phyloP scores from a whole-genome alignment of 2,797 vertebrate species.

The Amblyopsis hoosieri region DNA sequence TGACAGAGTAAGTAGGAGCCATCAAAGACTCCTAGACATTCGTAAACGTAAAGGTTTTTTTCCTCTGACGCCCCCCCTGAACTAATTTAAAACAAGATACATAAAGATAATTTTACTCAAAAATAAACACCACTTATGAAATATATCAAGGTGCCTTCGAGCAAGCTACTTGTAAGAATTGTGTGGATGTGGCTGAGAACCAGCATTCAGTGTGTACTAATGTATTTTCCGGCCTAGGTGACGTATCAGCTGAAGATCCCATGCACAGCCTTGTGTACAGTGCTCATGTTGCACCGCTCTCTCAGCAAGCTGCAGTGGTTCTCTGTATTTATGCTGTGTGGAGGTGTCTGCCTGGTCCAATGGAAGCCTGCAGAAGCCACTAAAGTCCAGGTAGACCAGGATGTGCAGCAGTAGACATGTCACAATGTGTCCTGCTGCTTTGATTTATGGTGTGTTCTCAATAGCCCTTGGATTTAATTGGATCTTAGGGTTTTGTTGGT shows the following conservation, averaged over 20 bases:
- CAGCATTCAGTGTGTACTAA: background rate
- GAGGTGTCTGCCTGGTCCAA: conserved; percentile 92
- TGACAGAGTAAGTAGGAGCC: background rate
- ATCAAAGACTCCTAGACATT: background rate
- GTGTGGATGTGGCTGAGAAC: too few relatives aligned
- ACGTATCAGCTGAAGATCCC: conserved; percentile 98
- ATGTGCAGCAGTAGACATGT: background rate
- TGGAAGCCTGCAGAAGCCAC: conserved; percentile 90
- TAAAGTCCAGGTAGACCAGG: conserved; percentile 84
- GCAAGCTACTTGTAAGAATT: background rate
- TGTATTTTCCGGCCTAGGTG: conserved; percentile 76
- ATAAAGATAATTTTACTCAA: too few relatives aligned
- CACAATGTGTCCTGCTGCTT: background rate
- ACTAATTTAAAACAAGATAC: too few relatives aligned
- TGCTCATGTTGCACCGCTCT: conserved; percentile 91
- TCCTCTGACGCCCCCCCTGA: too few relatives aligned
- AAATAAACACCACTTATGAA: background rate
- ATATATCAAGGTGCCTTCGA: background rate
- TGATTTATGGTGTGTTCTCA: too few relatives aligned
- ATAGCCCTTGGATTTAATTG: too few relatives aligned
- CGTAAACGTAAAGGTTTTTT: too few relatives aligned
- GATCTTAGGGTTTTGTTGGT: too few relatives aligned
- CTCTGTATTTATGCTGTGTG: conserved; percentile 92
- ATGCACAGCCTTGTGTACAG: conserved; percentile 93
- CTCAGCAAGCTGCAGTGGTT: conserved; percentile 94